Conservation (phyloP, 2,888 invertebrate genomes). For the Idaea biselata region DNA sequence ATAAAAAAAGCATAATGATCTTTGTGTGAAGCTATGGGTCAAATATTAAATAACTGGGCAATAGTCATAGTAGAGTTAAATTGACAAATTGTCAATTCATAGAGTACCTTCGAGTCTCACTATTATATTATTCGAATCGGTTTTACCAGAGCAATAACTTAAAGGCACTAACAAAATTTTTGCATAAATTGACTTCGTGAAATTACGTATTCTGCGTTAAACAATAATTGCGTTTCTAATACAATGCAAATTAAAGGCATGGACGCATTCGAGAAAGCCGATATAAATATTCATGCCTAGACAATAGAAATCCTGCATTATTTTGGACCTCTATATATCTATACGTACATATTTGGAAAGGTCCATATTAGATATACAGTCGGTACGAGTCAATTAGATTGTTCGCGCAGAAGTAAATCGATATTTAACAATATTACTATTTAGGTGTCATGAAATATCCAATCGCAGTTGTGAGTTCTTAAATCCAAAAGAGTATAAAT, state of each 20-base stretch:
- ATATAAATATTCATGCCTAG: not conserved
- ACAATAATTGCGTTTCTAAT: not conserved
- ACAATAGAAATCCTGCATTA: constrained; percentile 1
- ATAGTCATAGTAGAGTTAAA: too few species aligned
- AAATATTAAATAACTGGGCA: too few species aligned
- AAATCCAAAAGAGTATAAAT: too few species aligned
- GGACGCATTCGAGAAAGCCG: not conserved
- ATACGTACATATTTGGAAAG: not conserved
- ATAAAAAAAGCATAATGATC: too few species aligned
- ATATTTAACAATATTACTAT: too few species aligned
- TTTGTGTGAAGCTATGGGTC: too few species aligned
- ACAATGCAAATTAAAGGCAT: not conserved
- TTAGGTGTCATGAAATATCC: too few species aligned
- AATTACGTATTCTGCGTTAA: not conserved
- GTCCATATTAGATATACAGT: not conserved
- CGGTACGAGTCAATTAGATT: not conserved
- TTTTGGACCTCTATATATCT: not conserved
- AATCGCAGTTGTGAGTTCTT: too few species aligned
- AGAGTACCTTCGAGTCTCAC: too few species aligned
- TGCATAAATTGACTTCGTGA: not conserved
- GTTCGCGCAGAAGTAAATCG: not conserved
- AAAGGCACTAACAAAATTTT: not conserved
- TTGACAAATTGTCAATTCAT: too few species aligned
- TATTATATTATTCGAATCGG: not conserved
- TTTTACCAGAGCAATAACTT: not conserved